Conservation (phyloP, 2,113 vertebrate genomes). For the Aptenodytes forsteri region DNA sequence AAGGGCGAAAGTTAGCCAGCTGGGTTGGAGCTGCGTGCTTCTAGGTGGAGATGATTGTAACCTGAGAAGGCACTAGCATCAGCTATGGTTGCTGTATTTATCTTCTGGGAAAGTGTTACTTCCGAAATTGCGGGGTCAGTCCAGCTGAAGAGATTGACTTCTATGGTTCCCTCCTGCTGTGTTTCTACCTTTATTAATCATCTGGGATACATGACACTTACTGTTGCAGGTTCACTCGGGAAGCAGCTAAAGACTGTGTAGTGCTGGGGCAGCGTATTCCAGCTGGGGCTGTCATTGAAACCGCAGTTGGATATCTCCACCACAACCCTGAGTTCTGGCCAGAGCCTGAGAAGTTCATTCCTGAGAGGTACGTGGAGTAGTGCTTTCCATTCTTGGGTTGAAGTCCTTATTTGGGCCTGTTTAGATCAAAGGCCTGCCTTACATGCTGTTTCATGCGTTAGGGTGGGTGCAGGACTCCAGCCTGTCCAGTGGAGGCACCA, state of each 20-base stretch:
- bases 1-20: background rate
- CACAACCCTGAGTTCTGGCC: constrained; percentile 86
- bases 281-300: constrained; percentile 83
- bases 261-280: constrained; percentile 85
- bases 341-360: constrained; percentile 86
- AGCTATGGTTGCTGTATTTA: background rate
- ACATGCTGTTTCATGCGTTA: background rate
- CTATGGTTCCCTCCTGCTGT: background rate
- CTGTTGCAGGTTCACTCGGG: constrained; percentile 81
- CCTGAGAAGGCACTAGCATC: background rate
- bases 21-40: background rate
- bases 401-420: background rate
- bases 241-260: constrained; percentile 79
- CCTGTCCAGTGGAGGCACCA: background rate
- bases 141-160: background rate
- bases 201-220: background rate
- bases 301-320: constrained; percentile 86
- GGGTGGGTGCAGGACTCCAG: background rate
- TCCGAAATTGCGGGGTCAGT: background rate
- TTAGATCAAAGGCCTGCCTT: background rate
- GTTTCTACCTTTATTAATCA: background rate
- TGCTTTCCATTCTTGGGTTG: background rate
- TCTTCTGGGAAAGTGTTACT: background rate
- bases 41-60: background rate
- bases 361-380: constrained; percentile 81